Evolutionary conservation across 2,797 vertebrate genomes (phyloP).

Genomic region (Poecilia picta): DNA sequence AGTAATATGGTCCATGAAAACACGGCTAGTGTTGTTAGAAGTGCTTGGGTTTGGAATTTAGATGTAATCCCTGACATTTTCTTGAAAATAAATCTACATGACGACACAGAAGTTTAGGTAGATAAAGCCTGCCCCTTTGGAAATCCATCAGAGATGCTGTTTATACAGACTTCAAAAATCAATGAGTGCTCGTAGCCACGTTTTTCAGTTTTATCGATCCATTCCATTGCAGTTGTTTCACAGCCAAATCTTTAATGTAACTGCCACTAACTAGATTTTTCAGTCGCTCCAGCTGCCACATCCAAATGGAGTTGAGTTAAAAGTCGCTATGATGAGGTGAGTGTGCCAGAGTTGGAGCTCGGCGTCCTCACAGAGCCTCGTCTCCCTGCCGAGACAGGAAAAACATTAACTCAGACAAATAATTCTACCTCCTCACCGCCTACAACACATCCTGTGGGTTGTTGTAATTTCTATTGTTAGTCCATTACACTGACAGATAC

Average conservation of each 20-base stretch:
- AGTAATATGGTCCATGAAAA: neutral
- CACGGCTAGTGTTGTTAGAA: neutral
- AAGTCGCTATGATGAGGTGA: slow-evolving; percentile 29
- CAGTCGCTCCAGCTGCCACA: neutral
- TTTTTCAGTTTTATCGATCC: neutral
- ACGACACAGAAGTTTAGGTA: neutral
- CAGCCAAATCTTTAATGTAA: slow-evolving; percentile 6
- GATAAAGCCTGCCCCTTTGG: neutral
- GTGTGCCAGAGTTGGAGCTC: slow-evolving; percentile 40
- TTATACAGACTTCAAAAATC: neutral
- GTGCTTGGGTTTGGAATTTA: neutral
- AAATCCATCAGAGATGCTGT: neutral
- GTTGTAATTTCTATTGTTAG: neutral
- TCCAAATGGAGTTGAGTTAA: slow-evolving; percentile 8
- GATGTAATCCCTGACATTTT: neutral
- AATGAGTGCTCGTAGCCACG: neutral
- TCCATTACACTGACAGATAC: neutral
- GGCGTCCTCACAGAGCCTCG: slow-evolving; percentile 22
- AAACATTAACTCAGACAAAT: slow-evolving; percentile 28
- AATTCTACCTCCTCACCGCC: slow-evolving; percentile 32
- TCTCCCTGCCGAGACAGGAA: slow-evolving; percentile 23
- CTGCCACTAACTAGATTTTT: slow-evolving; percentile 3
- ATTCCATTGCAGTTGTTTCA: neutral
- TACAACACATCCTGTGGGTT: slow-evolving; percentile 1
- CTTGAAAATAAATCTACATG: neutral